Percentiles rank a stretch among this genome's conserved stretches.
phyloP scores from a whole-genome alignment of 2,888 invertebrate species.

The Beris morrisii region DNA sequence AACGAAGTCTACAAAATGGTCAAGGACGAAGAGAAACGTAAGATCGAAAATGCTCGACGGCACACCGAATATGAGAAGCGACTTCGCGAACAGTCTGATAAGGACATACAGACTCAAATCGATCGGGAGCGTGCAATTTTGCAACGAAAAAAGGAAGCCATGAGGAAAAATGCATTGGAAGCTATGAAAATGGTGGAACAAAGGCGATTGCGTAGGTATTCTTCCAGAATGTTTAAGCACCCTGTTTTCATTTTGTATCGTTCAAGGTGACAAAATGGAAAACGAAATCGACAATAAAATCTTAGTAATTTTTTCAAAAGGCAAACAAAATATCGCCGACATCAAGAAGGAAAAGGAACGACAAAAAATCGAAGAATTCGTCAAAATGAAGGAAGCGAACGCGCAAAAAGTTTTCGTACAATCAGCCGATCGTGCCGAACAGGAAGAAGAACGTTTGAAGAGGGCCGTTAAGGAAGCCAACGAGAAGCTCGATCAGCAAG shows the following conservation, averaged over 20 bases:
- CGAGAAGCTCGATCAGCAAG: conserved; percentile 51
- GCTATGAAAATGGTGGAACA: conserved; percentile 49
- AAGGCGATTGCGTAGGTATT: conserved; percentile 45
- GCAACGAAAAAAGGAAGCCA: conserved; percentile 44
- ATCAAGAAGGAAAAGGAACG: conserved; percentile 53
- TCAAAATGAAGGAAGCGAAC: conserved; percentile 51
- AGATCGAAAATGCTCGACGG: conserved; percentile 42
- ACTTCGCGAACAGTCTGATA: conserved; percentile 45
- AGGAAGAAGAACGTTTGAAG: conserved; percentile 58
- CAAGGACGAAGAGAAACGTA: conserved; percentile 46
- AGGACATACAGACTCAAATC: conserved; percentile 49
- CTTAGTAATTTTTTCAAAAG: conserved; percentile 55
- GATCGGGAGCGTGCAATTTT: conserved; percentile 50
- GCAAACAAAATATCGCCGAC: conserved; percentile 56
- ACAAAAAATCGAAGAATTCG: conserved; percentile 53
- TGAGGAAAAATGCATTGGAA: conserved; percentile 48
- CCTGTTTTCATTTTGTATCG: neutral
- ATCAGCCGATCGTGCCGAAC: conserved; percentile 54
- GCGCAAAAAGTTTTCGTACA: conserved; percentile 57
- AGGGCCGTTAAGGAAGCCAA: conserved; percentile 59
- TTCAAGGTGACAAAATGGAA: conserved; percentile 46
- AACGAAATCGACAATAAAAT: conserved; percentile 57
- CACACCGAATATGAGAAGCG: conserved; percentile 42
- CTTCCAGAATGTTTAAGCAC: conserved; percentile 8
- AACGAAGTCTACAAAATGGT: conserved; percentile 47